Base-by-base conservation (phyloP, 2,888 invertebrate species). In the Pantelozetes paolii region DNA sequence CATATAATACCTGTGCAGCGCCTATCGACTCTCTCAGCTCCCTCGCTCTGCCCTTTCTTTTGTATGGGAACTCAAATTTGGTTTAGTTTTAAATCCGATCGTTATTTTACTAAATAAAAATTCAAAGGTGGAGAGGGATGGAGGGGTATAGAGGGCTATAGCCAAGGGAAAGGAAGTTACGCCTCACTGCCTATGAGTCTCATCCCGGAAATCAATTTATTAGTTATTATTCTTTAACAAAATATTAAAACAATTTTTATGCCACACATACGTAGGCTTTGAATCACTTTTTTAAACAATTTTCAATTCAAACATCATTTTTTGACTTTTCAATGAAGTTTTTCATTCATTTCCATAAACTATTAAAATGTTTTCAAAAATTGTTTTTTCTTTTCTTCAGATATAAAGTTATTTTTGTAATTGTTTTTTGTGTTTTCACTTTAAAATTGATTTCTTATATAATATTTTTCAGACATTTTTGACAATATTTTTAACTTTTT, bases 111-210 rank as follows among this genome's bases (percentile, higher is more conserved):
- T 5, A 59, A 9, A 59, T 32, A 42, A 64, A 67, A 69, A 69
- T 42, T 36, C 40, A 20, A 20, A 69, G 69, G 69, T 69, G 69
- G 69, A 42, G 69, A 69, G 32, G 36, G 20, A 64, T 64, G 28
- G 18, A 59, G 48, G 48, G 15, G 48, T n/a, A n/a, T n/a, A 48
- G 48, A 15, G 48, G 15, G 48, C 5, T 6, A 15, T 6, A 48
- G 48, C 15, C 2, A 2, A 48, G 54, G 26, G 62, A 64, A 32
- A 64, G 69, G 69, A 69, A 42, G 69, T 69, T 45, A 69, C 69
- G 69, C 69, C 69, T 69, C 69, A 69, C 20, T 69, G 69, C 76
- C 73, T 74, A 72, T 54, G 62, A 32, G 36, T 32, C 73, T 73
- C 71, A 67, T 50, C 72, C 62, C 54, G 57, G 71, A 30, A 45